Percentiles rank a stretch among this genome's conserved stretches.
These are phyloP conservation scores for Myrmecobius fasciatus DNA, from an alignment of 2,113 vertebrate genomes.

Conservation along the genomic window DNA sequence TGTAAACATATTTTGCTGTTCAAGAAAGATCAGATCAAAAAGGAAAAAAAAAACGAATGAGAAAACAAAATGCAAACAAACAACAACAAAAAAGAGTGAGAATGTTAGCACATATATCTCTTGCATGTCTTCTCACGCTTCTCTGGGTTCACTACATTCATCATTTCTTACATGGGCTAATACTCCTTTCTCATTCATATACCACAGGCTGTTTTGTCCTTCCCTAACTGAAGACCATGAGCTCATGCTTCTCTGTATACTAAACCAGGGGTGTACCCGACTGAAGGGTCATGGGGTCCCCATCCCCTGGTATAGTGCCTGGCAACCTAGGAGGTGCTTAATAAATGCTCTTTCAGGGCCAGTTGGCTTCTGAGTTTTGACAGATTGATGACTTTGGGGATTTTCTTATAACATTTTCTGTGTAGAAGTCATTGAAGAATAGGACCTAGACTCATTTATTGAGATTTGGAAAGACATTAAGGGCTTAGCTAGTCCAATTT, in stretches of 20 bases:
- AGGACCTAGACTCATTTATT: not conserved
- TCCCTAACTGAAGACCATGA: not conserved
- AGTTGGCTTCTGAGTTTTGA: not conserved
- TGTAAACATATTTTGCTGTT: too few relatives aligned
- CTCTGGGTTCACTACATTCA: too few relatives aligned
- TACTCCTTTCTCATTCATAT: not conserved
- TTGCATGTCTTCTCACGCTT: not conserved
- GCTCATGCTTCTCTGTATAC: not conserved
- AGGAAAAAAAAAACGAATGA: too few relatives aligned
- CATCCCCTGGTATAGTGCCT: not conserved
- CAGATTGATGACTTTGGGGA: not conserved
- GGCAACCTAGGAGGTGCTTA: not conserved
- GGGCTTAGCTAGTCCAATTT: not conserved
- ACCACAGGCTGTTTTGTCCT: not conserved
- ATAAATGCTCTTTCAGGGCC: not conserved
- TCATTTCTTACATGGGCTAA: not conserved
- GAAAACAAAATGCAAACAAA: too few relatives aligned
- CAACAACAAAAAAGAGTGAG: too few relatives aligned
- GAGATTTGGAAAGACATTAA: not conserved
- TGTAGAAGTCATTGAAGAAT: not conserved
- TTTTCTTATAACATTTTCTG: not conserved
- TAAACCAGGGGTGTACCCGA: not conserved
- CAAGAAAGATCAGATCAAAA: too few relatives aligned
- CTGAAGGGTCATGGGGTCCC: not conserved
- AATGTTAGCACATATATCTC: too few relatives aligned